A percentile compares a stretch with the other conserved stretches of the same genome.
phyloP scores from a whole-genome alignment of 2,888 invertebrate species.

The Dorcus parallelipipedus region DNA sequence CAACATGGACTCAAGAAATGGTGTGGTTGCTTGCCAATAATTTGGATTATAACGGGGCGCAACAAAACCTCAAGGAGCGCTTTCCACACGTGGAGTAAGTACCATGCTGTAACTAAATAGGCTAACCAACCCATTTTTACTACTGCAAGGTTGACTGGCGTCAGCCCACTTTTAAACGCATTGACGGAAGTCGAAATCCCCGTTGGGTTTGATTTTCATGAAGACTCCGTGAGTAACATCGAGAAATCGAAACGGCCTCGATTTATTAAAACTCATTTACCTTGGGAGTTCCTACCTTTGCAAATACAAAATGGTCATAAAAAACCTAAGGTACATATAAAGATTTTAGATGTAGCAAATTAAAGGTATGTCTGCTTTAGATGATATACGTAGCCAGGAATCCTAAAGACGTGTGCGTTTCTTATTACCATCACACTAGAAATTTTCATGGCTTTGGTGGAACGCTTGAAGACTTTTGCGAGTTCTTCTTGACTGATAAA shows the following conservation, averaged over 20 bases:
- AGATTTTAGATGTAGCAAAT: background rate
- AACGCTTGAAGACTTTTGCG: constrained; percentile 7
- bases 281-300: constrained; percentile 22
- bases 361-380: constrained; percentile 15
- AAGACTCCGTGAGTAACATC: background rate
- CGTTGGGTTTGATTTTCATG: background rate
- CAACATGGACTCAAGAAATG: constrained; percentile 72
- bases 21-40: constrained; percentile 62
- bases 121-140: constrained; percentile 12
- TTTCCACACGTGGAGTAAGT: constrained; percentile 72
- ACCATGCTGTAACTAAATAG: background rate
- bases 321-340: constrained; percentile 17
- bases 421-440: constrained; percentile 19
- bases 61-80: constrained; percentile 53
- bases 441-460: constrained; percentile 52
- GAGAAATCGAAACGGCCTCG: constrained; percentile 3
- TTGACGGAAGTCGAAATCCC: background rate
- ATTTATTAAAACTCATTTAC: constrained; percentile 25
- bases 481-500: constrained; percentile 47
- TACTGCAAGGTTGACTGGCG: too few relatives aligned
- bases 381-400: constrained; percentile 24
- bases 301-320: constrained; percentile 38
- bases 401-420: constrained; percentile 24
- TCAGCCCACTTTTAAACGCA: background rate
- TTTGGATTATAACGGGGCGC: constrained; percentile 56